Evolutionary conservation across 2,797 vertebrate species (phyloP).

Genomic region (Arremon aurantiirostris): DNA sequence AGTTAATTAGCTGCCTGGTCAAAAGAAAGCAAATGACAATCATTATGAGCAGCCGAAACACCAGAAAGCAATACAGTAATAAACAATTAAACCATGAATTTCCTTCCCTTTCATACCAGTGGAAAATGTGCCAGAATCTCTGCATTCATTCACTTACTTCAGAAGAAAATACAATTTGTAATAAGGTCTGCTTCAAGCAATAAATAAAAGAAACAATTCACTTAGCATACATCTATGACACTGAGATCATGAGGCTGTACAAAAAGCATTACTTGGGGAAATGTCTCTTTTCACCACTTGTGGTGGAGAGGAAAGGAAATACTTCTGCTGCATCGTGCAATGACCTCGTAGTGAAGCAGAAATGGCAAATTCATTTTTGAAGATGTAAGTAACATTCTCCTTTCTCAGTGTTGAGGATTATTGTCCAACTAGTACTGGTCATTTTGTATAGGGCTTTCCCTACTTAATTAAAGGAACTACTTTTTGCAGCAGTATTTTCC

Average conservation of each 20-base stretch:
- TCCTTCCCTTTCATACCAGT: neutral
- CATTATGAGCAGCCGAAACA: neutral
- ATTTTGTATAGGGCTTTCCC: neutral
- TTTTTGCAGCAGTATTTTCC: neutral
- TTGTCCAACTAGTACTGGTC: neutral
- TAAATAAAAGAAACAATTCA: conserved; percentile 22
- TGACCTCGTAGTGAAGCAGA: neutral
- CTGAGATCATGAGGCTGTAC: neutral
- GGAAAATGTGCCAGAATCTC: neutral
- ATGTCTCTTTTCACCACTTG: neutral
- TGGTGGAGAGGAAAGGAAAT: neutral
- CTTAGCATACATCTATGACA: neutral
- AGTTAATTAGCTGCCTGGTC: neutral
- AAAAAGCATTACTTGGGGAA: neutral
- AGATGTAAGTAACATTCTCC: neutral
- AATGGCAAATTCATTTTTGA: neutral
- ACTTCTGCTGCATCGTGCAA: neutral
- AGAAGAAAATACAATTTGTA: conserved; percentile 3
- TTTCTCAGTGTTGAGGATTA: neutral
- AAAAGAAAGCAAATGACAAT: conserved; percentile 23
- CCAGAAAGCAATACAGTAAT: neutral
- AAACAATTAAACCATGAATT: neutral
- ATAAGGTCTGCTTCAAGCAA: neutral
- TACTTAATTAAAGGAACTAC: neutral
- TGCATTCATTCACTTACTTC: neutral